Base-by-base conservation (phyloP, 2,888 invertebrate genomes). In the Pheosia tremula region DNA sequence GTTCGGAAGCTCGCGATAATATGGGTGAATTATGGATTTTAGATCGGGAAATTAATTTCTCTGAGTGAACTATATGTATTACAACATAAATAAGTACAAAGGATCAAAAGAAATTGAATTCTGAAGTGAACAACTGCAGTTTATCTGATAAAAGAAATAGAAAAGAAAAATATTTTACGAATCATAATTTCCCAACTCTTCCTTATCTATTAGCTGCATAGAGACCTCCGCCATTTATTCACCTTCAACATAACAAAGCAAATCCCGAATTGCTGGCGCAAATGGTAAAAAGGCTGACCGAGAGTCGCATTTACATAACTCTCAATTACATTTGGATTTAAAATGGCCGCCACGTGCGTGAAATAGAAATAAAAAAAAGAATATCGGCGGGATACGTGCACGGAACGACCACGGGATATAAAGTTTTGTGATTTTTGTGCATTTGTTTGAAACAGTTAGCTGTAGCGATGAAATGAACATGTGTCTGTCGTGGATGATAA, bases 1-100 rank as follows among this genome's bases (percentile, higher is more conserved):
- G 84, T 81, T 84, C 79, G 86, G 90, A 90, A 91, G 87, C 85
- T 82, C 74, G 68, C 80, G 89, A 90, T 91, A 90, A 87, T 84
- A 81, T 82, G 77, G 77, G 77, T 87, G 85, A 87, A 85, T 87
- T 86, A 87, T 86, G 84, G 78, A 86, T 82, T 83, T 78, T 70
- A 75, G 75, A 77, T 74, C 72, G 73, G 69, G 64, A 75, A 78
- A 73, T 79, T 78, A 81, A 83, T 83, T 79, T 78, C 71, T 70
- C 64, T 41, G n/a, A 0, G 13, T 39, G 8, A n/a, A 9, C 56
- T 56, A 41, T 37, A 45, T 45, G 9, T 45, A 24, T 50, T 24
- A 24, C 24, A 50, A 50, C 50, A 24, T 50, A 9, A 24, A 8
- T 50, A 3, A 1, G 50, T 47, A 50, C 24, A n/a, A 49, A 4